Base-by-base conservation (phyloP, 2,797 vertebrate species). In the Neosalanx taihuensis region DNA sequence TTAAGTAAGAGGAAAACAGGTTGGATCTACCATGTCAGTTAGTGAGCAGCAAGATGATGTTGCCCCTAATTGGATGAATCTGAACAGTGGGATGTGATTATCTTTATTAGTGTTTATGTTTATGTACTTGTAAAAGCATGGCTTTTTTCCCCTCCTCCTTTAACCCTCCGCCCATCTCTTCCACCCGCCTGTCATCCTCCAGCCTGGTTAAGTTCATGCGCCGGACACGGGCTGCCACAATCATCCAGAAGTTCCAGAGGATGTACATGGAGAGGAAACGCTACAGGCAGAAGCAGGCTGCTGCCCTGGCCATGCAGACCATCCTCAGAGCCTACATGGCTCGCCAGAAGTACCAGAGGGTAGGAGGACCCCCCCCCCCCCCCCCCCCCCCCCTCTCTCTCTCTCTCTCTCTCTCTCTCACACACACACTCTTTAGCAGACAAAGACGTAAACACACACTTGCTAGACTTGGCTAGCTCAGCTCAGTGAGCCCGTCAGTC, bases 201-300 rank as follows among this genome's bases (percentile, higher is more conserved):
- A 99, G 98, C 84, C 90, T 97, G 81, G 95, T 91, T 67, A 95
- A 88, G 79, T 98, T 97, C 84, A 87, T 99, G 88, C 94, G 95
- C 23, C 94, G 95, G 83, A 97, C 96, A 31, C 90, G 86, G 72
- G 96, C 96, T 1, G 96, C 96, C 72, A 92, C 88, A 84, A 53
- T 88, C 77, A 95, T 99, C 77, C 97, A 99, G 91, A 99, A 99
- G 86, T 95, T 91, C 84, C 96, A 94, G 92, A 94, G 95, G 78
- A 99, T 97, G 97, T 95, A 84, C 0, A 89, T 94, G 81, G 90
- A 92, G 78, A 93, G 49, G 78, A 94, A 86, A 72, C 91, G 84
- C 53, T 99, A 97, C 91, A 92, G 60, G n/a, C 80, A 89, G 82
- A 95, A 89, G 82, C 93, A 92, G 79, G 90, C 92, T 0, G 93